phyloP scores from a whole-genome alignment of 2,797 vertebrate genomes.

The Pangasius krempfi region DNA sequence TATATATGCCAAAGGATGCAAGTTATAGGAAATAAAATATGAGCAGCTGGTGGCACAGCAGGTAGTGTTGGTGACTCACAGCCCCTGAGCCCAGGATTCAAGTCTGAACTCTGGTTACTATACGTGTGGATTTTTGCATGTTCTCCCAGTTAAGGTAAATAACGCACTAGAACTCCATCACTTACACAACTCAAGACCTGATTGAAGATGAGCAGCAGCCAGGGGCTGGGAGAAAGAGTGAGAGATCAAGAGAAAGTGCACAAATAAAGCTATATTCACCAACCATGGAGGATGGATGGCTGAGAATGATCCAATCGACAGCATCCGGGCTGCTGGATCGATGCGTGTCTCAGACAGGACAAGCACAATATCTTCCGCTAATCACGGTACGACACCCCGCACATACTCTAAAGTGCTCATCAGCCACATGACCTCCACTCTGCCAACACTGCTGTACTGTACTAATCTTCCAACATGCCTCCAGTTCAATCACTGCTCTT shows the following conservation, averaged over 20 bases:
- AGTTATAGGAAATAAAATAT: background rate
- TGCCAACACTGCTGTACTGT: slow-evolving; percentile 49
- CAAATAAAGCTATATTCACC: slow-evolving; percentile 54
- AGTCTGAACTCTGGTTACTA: background rate
- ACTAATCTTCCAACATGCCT: slow-evolving; percentile 37
- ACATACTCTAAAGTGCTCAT: slow-evolving; percentile 51
- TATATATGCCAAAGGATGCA: background rate
- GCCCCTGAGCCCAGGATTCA: background rate
- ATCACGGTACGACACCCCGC: slow-evolving; percentile 71
- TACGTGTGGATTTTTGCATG: background rate
- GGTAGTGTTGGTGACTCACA: slow-evolving; percentile 1
- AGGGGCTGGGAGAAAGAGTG: slow-evolving; percentile 33
- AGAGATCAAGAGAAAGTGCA: slow-evolving; percentile 56
- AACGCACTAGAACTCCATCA: background rate
- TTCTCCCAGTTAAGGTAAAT: background rate
- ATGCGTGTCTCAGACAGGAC: slow-evolving; percentile 67
- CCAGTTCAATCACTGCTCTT: slow-evolving; percentile 57
- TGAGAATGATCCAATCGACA: slow-evolving; percentile 71
- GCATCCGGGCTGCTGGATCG: slow-evolving; percentile 67
- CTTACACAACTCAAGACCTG: background rate
- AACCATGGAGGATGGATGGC: slow-evolving; percentile 48
- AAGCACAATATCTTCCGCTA: slow-evolving; percentile 75
- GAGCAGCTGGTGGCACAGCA: slow-evolving; percentile 14
- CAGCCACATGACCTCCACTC: slow-evolving; percentile 21
- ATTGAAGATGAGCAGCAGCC: slow-evolving; percentile 27